A percentile compares a stretch with the other conserved stretches of the same genome.
phyloP scores from a whole-genome alignment of 2,113 vertebrate genomes.

The Hippotragus niger region DNA sequence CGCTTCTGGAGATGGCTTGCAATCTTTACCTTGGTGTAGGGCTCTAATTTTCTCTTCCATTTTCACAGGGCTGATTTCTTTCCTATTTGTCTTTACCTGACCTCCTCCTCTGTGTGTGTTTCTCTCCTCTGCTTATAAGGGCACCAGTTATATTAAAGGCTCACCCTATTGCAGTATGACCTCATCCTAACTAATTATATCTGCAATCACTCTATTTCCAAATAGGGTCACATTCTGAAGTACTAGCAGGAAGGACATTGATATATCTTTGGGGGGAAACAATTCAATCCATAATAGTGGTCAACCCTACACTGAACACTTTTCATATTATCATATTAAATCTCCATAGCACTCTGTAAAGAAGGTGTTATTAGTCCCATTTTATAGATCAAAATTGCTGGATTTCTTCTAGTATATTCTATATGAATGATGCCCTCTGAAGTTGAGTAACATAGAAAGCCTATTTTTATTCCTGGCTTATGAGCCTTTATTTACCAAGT shows the following conservation, averaged over 20 bases:
- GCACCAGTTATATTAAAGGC: neutral
- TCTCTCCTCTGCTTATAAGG: neutral
- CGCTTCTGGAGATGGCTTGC: neutral
- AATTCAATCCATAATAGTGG: neutral
- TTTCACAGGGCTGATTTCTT: neutral
- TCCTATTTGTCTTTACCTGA: neutral
- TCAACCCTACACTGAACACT: neutral
- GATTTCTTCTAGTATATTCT: neutral
- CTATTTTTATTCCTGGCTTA: constrained; percentile 14
- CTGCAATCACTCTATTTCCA: neutral
- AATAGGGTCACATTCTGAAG: neutral
- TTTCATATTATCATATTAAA: neutral
- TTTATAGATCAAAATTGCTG: neutral
- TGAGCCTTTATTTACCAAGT: neutral
- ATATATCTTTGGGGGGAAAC: neutral
- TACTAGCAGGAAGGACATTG: neutral
- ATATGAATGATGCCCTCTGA: neutral
- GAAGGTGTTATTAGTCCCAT: neutral
- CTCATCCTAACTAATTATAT: neutral
- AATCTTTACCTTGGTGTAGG: neutral
- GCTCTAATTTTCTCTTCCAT: neutral
- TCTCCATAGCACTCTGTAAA: neutral
- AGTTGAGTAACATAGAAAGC: neutral
- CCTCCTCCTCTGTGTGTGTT: neutral
- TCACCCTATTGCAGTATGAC: neutral